These are phyloP conservation scores for Lasioglossum zephyrum DNA, from an alignment of 2,888 invertebrate species.

Conservation along the genomic window DNA sequence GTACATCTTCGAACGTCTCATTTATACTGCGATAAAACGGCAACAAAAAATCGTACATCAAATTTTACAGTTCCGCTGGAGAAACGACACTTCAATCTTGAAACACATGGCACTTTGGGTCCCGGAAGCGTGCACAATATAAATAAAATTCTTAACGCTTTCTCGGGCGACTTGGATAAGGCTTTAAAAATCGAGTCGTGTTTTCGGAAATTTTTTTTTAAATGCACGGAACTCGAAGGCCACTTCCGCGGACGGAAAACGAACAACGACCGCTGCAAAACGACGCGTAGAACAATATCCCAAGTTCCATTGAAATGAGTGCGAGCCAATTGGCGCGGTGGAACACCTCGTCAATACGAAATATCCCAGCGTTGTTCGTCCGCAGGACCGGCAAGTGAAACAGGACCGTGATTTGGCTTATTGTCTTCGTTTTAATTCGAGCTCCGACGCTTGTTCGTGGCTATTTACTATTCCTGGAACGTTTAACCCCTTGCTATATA, in stretches of 20 bases:
- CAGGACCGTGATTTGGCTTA: slow-evolving; percentile 3
- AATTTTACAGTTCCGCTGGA: not conserved
- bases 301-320: not conserved
- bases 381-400: not conserved
- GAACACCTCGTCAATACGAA: not conserved
- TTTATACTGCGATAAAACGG: not conserved
- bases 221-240: not conserved
- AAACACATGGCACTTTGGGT: not conserved
- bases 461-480: not conserved
- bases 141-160: not conserved
- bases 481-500: not conserved
- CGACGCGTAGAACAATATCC: not conserved
- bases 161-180: not conserved
- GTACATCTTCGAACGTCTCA: not conserved
- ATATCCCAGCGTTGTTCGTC: not conserved
- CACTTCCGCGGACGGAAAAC: not conserved
- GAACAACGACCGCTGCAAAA: not conserved
- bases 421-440: not conserved
- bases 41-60: not conserved
- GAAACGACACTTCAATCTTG: not conserved
- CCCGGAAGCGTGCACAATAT: not conserved
- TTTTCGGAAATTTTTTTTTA: not conserved
- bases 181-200: not conserved
- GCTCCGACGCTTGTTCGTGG: not conserved
- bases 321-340: not conserved